These are phyloP conservation scores for Gonocerus acuteangulatus DNA, from an alignment of 2,888 invertebrate genomes.

Conservation along the genomic window DNA sequence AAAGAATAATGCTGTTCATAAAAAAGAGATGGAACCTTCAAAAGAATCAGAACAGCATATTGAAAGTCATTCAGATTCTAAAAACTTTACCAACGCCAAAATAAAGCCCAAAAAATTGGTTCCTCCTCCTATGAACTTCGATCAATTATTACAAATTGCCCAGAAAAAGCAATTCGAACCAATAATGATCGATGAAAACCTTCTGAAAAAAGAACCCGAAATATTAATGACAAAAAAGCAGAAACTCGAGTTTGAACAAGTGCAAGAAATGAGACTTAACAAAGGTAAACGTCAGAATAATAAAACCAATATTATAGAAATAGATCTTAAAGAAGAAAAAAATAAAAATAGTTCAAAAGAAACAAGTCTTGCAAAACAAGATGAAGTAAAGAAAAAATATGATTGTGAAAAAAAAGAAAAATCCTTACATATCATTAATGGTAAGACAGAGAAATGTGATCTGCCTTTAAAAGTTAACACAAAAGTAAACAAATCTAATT, in stretches of 20 bases:
- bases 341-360: background rate
- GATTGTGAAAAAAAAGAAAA: background rate
- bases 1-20: slow-evolving; percentile 46
- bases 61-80: background rate
- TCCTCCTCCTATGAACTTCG: slow-evolving; percentile 72
- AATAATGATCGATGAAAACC: slow-evolving; percentile 52
- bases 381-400: background rate
- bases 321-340: background rate
- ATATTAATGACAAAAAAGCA: slow-evolving; percentile 74
- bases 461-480: background rate
- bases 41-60: background rate
- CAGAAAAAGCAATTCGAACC: slow-evolving; percentile 78
- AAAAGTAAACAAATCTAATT: background rate
- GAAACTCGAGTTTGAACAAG: slow-evolving; percentile 63
- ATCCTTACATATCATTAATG: background rate
- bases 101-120: slow-evolving; percentile 49
- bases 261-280: slow-evolving; percentile 48
- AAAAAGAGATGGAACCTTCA: slow-evolving; percentile 44
- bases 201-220: slow-evolving; percentile 54
- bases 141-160: slow-evolving; percentile 69
- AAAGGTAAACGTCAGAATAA: slow-evolving; percentile 1
- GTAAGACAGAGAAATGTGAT: background rate
- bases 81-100: slow-evolving; percentile 38
- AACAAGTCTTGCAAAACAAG: no score
- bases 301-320: background rate